Base-by-base conservation (phyloP, 2,888 invertebrate genomes). In the Tanytarsus gracilentus region DNA sequence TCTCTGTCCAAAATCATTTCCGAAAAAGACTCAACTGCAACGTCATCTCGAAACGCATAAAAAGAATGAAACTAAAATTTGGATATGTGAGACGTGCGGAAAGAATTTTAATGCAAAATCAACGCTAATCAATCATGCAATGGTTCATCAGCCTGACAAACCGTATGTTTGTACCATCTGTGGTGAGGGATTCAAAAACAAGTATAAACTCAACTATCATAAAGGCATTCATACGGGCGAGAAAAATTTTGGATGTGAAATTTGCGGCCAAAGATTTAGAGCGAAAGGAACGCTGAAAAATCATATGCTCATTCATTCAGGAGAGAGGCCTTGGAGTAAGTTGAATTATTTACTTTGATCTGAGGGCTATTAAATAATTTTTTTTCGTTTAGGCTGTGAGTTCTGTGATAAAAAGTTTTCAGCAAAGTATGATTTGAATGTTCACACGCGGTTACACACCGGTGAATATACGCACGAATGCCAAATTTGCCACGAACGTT, bases 361-460 rank as follows among this genome's bases (percentile, higher is more conserved):
- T 33, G 11, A 33, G 23, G 23, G 18, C 11, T 44, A 18, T 44
- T 23, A 44, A 44, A 11, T 8, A 44, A 18, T 44, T 40, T 40
- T n/a, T n/a, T 16, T 40, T 40, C 14, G 3, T 14, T 65, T 49
- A 23, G 18, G 26, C 9, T 66, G 67, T 27, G 58, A 64, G 25
- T 14, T 63, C 16, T 67, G 67, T 18, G 59, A 62, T 11, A 66
- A 66, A 30, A 65, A 62, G 18, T 67, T 67, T 44, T 63, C 62
- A 2, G 64, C 65, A 0, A 61, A 64, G 33, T 64, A 65, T 0
- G 66, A 65, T 61, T 62, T 66, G 7, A 64, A 60, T 36, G 64
- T 65, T 1, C 70, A 70, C 55, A 63, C 66, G 11, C 64, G 65
- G 33, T 63, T 67, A 29, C 69, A 69, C 59, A 56, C 65, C 18